phyloP scores from a whole-genome alignment of 2,888 invertebrate genomes.

The Epicampocera succincta region DNA sequence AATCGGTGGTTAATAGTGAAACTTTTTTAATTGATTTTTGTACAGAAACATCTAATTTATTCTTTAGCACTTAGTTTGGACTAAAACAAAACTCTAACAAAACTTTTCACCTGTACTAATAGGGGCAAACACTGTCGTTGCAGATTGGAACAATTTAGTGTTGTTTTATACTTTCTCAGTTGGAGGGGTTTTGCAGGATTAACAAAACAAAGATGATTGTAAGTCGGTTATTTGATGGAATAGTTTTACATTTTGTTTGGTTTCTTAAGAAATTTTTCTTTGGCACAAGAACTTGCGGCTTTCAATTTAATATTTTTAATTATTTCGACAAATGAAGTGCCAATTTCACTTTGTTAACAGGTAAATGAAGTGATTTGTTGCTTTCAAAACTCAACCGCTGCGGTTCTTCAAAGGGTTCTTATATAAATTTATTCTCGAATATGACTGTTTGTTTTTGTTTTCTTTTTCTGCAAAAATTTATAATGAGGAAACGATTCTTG shows the following conservation, averaged over 20 bases:
- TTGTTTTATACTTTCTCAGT: neutral
- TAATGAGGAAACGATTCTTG: neutral
- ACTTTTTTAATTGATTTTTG: slow-evolving; percentile 55
- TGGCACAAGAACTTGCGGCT: slow-evolving; percentile 36
- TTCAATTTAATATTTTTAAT: neutral
- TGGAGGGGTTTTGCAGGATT: slow-evolving; percentile 36
- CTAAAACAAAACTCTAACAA: too few relatives aligned
- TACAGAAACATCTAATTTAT: slow-evolving; percentile 25
- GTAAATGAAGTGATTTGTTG: neutral
- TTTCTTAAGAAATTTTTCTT: slow-evolving; percentile 7
- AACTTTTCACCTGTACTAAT: too few relatives aligned
- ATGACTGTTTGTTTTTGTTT: too few relatives aligned
- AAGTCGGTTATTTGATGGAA: slow-evolving; percentile 7
- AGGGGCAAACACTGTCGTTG: too few relatives aligned
- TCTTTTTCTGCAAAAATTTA: too few relatives aligned
- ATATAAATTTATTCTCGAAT: neutral
- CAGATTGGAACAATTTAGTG: neutral
- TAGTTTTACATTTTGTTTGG: slow-evolving; percentile 27
- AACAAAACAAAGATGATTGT: slow-evolving; percentile 16
- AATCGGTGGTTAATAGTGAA: slow-evolving; percentile 69
- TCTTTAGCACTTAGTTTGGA: neutral
- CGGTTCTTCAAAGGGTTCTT: neutral
- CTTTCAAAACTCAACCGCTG: neutral
- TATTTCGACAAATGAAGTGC: neutral
- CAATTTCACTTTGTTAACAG: slow-evolving; percentile 9